Conservation (phyloP, 2,113 vertebrate genomes). For the Thunnus maccoyii region DNA sequence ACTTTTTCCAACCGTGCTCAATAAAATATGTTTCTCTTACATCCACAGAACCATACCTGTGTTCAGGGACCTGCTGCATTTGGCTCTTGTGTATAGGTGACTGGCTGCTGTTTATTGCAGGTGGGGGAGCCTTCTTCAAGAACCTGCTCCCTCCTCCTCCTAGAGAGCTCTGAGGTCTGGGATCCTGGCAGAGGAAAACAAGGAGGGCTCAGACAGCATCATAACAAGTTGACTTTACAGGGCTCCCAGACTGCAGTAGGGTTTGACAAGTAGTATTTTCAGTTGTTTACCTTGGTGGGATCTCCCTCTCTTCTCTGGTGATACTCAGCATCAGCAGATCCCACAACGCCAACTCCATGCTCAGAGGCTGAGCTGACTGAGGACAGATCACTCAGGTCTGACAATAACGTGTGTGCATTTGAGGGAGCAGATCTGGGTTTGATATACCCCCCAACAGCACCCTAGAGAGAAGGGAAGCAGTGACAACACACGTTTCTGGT, state of each 20-base stretch:
- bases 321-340: slow-evolving; percentile 2
- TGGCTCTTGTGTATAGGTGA: slow-evolving; percentile 47
- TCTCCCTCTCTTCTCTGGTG: neutral
- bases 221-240: neutral
- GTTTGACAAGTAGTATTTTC: neutral
- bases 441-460: slow-evolving; percentile 29
- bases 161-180: slow-evolving; percentile 52
- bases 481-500: neutral
- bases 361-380: slow-evolving; percentile 40
- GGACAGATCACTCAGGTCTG: slow-evolving; percentile 61
- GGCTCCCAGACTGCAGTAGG: neutral
- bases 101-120: slow-evolving; percentile 39
- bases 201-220: neutral
- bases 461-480: slow-evolving; percentile 51
- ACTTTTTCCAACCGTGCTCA: neutral
- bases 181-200: slow-evolving; percentile 29
- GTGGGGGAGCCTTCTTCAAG: slow-evolving; percentile 78
- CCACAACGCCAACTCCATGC: neutral
- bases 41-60: slow-evolving; percentile 31
- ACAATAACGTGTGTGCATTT: slow-evolving; percentile 1
- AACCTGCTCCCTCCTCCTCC: slow-evolving; percentile 79
- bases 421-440: slow-evolving; percentile 11
- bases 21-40: neutral
- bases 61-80: slow-evolving; percentile 12
- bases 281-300: slow-evolving; percentile 21